phyloP scores from a whole-genome alignment of 2,888 invertebrate species.

The Hirtodrosophila alboralis region DNA sequence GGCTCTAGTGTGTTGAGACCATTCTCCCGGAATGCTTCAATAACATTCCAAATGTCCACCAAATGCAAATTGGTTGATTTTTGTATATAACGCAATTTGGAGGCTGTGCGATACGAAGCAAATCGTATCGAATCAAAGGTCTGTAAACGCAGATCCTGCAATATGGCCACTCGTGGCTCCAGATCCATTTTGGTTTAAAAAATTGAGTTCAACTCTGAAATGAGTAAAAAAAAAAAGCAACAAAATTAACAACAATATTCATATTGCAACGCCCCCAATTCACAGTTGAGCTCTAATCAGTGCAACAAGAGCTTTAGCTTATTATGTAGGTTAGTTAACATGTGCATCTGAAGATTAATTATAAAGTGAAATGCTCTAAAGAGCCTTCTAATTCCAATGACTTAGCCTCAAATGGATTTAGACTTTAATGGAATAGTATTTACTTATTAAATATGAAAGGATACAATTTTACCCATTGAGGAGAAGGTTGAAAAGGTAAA shows the following conservation, averaged over 20 bases:
- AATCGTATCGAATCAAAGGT: conserved; percentile 98
- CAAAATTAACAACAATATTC: conserved; percentile 10
- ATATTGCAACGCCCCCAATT: conserved; percentile 31
- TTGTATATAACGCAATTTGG: conserved; percentile 98
- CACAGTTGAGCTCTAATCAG: conserved; percentile 22
- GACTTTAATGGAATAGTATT: background rate
- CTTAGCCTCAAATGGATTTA: conserved; percentile 1
- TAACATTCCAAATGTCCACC: conserved; percentile 99
- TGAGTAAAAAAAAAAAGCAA: conserved; percentile 5
- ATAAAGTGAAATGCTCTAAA: no score
- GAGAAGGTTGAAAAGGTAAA: no score
- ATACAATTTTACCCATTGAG: no score
- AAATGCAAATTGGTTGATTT: conserved; percentile 96
- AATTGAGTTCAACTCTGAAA: conserved; percentile 25
- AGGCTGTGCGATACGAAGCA: conserved; percentile 98
- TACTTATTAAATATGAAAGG: no score
- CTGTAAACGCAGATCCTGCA: conserved; percentile 94
- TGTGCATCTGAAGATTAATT: conserved; percentile 19
- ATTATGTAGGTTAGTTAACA: conserved; percentile 2
- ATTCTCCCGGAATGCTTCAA: conserved; percentile 99
- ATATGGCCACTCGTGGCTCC: conserved; percentile 90
- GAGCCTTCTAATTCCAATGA: conserved; percentile 3
- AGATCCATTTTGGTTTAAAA: conserved; percentile 81
- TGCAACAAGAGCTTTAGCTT: background rate
- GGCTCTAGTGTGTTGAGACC: conserved; percentile 97